Evolutionary conservation across 2,113 vertebrate genomes (phyloP).

Genomic region (Microtus richardsoni): DNA sequence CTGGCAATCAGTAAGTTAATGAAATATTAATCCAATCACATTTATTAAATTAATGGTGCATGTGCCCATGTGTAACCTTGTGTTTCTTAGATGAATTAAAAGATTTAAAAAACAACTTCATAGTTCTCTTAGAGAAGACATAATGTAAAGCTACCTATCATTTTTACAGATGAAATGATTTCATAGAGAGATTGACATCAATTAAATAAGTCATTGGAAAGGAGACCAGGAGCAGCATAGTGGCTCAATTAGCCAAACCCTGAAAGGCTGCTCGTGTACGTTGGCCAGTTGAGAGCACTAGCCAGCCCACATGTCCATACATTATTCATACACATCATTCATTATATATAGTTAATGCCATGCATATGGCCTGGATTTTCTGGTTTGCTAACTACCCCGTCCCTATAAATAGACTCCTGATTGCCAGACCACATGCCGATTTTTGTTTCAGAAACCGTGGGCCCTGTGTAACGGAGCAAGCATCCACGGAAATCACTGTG

Average conservation of each 20-base stretch:
- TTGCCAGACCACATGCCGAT: conserved; percentile 16
- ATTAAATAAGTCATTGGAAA: conserved; percentile 53
- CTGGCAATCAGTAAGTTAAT: background rate
- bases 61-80: background rate
- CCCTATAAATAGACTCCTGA: conserved; percentile 17
- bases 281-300: background rate
- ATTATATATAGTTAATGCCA: conserved; percentile 50
- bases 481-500: background rate
- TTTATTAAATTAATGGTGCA: background rate
- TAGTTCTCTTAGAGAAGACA: conserved; percentile 32
- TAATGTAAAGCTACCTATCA: conserved; percentile 24
- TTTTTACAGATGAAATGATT: conserved; percentile 39
- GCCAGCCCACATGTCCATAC: background rate
- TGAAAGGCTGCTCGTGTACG: background rate
- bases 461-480: background rate
- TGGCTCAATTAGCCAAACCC: background rate
- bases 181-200: conserved; percentile 46
- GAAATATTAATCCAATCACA: background rate
- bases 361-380: conserved; percentile 42
- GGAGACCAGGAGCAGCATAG: background rate
- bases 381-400: conserved; percentile 41
- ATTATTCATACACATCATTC: conserved; percentile 54
- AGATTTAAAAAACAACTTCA: background rate
- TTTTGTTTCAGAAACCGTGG: conserved; percentile 20
- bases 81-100: conserved; percentile 24